These are phyloP conservation scores for Corythornis madagascariensis DNA, from an alignment of 2,113 vertebrate species.

Conservation along the genomic window DNA sequence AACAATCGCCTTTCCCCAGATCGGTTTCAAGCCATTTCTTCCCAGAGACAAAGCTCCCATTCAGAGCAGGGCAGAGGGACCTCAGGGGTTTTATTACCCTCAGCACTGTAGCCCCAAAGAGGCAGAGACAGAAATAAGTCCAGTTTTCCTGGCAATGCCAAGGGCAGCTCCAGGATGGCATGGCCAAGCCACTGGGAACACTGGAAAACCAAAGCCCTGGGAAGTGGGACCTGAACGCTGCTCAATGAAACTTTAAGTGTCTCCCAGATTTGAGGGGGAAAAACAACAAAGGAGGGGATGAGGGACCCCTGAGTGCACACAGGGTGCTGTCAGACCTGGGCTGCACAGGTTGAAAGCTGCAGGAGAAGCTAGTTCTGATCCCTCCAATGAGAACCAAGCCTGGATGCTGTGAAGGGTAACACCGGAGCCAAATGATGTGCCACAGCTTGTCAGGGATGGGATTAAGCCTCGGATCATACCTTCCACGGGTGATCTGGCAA, in stretches of 20 bases:
- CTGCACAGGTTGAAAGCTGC: background rate
- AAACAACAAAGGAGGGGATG: background rate
- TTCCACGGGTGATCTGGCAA: background rate
- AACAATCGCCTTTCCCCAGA: slow-evolving; percentile 80
- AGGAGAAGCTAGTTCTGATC: background rate
- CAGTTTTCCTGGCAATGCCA: background rate
- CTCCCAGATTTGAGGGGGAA: background rate
- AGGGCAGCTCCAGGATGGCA: background rate
- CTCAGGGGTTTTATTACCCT: slow-evolving; percentile 76
- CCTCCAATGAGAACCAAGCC: accelerated
- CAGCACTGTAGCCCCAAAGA: slow-evolving; percentile 44
- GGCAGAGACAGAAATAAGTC: background rate
- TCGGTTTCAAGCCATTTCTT: slow-evolving; percentile 83
- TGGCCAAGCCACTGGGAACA: accelerated
- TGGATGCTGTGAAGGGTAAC: background rate
- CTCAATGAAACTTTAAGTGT: accelerated
- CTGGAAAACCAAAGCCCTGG: background rate
- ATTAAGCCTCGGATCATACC: background rate
- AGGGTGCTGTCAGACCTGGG: background rate
- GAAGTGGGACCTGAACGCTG: accelerated
- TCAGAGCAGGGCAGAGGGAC: slow-evolving; percentile 66
- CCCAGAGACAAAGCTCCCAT: slow-evolving; percentile 84
- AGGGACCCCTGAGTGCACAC: accelerated
- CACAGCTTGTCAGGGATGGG: background rate
- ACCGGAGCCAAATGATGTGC: background rate